Percentiles rank a stretch among this genome's conserved stretches.
These are phyloP conservation scores for Caenorhabditis elegans DNA, from an alignment of 1,140 invertebrate genomes.

Conservation along the genomic window WBcel235 BX284602.5:7153001-7153500, in stretches of 20 bases:
- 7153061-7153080: background rate
- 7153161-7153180: background rate
- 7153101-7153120: slow-evolving; percentile 9
- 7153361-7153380: background rate
- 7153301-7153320: background rate
- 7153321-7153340: background rate
- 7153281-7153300: slow-evolving; percentile 27
- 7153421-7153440: too few relatives aligned
- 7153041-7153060: background rate
- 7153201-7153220: background rate
- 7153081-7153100: background rate
- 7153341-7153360: background rate
- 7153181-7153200: slow-evolving; percentile 12
- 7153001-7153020: slow-evolving; percentile 9
- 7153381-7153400: background rate
- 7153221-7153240: background rate
- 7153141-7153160: background rate
- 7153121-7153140: slow-evolving; percentile 26
- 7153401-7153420: background rate
- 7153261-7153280: background rate
- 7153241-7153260: background rate
- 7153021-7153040: too few relatives aligned
- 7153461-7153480: background rate
- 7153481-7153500: background rate
- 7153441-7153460: too few relatives aligned